Conservation (phyloP, 23 tunicate genomes). For the Trididemnum clinides region DNA sequence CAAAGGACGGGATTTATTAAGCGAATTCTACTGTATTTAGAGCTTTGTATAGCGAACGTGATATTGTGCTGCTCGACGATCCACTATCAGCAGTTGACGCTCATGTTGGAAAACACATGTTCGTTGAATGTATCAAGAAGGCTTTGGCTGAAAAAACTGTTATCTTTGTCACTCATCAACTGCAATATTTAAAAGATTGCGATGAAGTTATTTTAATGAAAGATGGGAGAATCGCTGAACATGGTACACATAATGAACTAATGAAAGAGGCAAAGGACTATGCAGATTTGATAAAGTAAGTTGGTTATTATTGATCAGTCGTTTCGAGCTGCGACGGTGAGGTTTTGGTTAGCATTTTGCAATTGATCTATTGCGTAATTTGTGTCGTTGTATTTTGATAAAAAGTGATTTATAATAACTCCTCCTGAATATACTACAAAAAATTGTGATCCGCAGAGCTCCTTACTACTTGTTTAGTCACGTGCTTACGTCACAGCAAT, state of each 20-base stretch:
- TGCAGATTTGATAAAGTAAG: slow-evolving; percentile 31
- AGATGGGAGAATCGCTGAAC: slow-evolving; percentile 79
- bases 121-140: slow-evolving; percentile 88
- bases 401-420: too few species aligned
- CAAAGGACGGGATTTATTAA: too few species aligned
- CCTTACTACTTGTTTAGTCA: too few species aligned
- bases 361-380: too few species aligned
- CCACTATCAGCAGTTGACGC: slow-evolving; percentile 99
- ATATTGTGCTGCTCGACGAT: slow-evolving; percentile 87
- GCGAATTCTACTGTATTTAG: slow-evolving; percentile 41
- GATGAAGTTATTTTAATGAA: slow-evolving; percentile 81
- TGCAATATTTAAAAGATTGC: slow-evolving; percentile 93
- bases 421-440: too few species aligned
- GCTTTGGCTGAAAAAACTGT: slow-evolving; percentile 62
- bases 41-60: slow-evolving; percentile 94
- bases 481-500: too few species aligned
- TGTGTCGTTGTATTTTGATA: too few species aligned
- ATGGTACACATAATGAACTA: slow-evolving; percentile 81
- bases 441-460: too few species aligned
- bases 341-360: too few species aligned
- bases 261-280: slow-evolving; percentile 44
- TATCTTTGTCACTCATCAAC: slow-evolving; percentile 94
- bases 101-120: slow-evolving; percentile 97
- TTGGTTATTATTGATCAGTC: too few species aligned
- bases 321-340: too few species aligned